These are phyloP conservation scores for Telmatherina bonti DNA, from an alignment of 2,797 vertebrate species.

Conservation along the genomic window DNA sequence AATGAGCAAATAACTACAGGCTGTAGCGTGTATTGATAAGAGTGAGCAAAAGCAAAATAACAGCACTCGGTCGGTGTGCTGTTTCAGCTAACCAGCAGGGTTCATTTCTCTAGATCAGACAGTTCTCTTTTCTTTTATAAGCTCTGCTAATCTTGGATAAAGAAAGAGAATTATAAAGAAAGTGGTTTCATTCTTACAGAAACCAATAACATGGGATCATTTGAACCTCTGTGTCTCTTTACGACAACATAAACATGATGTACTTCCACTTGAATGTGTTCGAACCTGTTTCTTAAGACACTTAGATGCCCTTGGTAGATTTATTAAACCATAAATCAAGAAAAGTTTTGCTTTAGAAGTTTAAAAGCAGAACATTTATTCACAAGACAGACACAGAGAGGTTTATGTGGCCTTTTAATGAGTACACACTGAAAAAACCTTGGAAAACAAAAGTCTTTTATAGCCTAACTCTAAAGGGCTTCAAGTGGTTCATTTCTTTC, in stretches of 20 bases:
- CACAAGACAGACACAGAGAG: background rate
- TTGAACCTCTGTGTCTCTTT: background rate
- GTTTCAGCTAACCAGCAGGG: conserved; percentile 34
- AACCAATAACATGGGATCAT: conserved; percentile 19
- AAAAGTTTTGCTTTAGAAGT: background rate
- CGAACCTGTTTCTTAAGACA: background rate
- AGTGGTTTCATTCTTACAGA: conserved; percentile 25
- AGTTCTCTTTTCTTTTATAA: conserved; percentile 13
- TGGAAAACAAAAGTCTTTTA: background rate
- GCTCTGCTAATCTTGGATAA: conserved; percentile 27
- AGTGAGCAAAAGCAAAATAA: conserved; percentile 28
- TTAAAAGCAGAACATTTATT: background rate
- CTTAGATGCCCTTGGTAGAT: background rate
- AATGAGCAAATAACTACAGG: too few relatives aligned
- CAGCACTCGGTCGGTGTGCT: conserved; percentile 1
- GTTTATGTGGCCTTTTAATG: background rate
- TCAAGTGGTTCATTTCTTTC: background rate
- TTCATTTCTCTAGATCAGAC: conserved; percentile 28
- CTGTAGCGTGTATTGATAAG: background rate
- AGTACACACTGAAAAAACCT: background rate
- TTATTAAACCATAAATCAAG: background rate
- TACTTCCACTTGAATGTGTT: background rate
- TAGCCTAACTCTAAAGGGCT: background rate
- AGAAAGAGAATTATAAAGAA: conserved; percentile 29
- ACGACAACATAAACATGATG: background rate